Evolutionary conservation across 2,113 vertebrate genomes (phyloP), one percentile per base, ranked within the genome.

Genomic region (Oncorhynchus tshawytscha): DNA sequence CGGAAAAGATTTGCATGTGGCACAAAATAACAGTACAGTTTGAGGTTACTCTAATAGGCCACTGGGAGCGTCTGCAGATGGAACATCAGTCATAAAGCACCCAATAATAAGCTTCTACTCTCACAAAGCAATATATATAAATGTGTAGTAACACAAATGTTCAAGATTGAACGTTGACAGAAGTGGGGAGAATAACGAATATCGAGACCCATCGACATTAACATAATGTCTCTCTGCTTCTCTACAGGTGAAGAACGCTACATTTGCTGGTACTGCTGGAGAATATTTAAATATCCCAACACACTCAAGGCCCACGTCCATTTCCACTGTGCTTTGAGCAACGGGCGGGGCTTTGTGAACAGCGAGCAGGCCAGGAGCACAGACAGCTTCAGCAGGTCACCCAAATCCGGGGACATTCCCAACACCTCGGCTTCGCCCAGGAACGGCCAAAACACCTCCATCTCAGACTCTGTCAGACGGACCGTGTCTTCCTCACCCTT

Each of bases 231-330:
- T 71, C 1, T 70, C 12, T 84, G 6, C 86, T 13, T 77, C 51
- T 74, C 77, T 71, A 20, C 86, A 99, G 97, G 97, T 60, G 97
- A 99, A 81, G 97, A 99, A 89, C 95, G 97, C 68, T 99, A 97
- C 85, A 98, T 99, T 86, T 99, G 97, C 91, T 99, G 97, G 97
- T 98, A 96, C 86, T 99, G 97, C 90, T 98, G 97, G 97, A 95
- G 97, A 90, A 98, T 98, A 70, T 99, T 98, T 88, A 95, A 95
- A 84, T 97, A 96, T 74, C 97, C 97, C 5, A 99, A 99, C 92
- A 97, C 96, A 62, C 95, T 99, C 67, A 99, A 98, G 88, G 97
- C 96, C 15, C 97, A 99, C 87, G 92, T 98, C 67, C 97, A 96
- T 85, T 99, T 99, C 86, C 96, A 98, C 89, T 99, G 97, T 78